Evolutionary conservation across 2,888 invertebrate genomes (phyloP), one percentile per base, ranked within the genome.

Genomic region (Tinea pellionella): DNA sequence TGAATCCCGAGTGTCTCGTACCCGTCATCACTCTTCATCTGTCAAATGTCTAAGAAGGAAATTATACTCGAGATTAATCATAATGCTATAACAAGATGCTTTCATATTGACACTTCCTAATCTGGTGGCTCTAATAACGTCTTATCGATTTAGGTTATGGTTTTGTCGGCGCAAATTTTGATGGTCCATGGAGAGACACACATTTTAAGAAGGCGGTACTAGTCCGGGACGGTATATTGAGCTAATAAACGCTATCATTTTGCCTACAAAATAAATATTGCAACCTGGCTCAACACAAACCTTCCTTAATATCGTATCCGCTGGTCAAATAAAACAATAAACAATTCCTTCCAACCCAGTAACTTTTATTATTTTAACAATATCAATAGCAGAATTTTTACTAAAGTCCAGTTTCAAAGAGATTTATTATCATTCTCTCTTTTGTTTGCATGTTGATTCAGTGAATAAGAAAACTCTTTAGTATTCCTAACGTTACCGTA

Each of bases 61-160:
- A 83, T 83, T 82, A 80, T 77, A 66, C 68, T 69, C 67, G 65
- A 75, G 77, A 78, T 82, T 80, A 82, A 77, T 80, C 24, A 24
- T 55, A 19, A 55, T 55, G 55, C 2, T 37, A 37, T 37, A 37
- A 37, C 37, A 37, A 37, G 9, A 37, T 37, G 37, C 37, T n/a
- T 37, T 37, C 37, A 37, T 37, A 37, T 37, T 37, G 37, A 37
- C 37, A 37, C 9, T 37, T 37, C 11, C 9, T 12, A 37, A 37
- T 9, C 37, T 37, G 1, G 37, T n/a, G 11, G 4, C 9, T 9
- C n/a, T 37, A 9, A 37, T 30, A n/a, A 37, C 37, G 2, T 9
- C 9, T 6, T 37, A 6, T 37, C n/a, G 9, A 37, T 37, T 1
- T n/a, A 30, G 30, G 4, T 30, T 30, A 30, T 30, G 4, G 30